These are phyloP conservation scores for Leucopsar rothschildi DNA, from an alignment of 2,113 vertebrate species.

Conservation along the genomic window DNA sequence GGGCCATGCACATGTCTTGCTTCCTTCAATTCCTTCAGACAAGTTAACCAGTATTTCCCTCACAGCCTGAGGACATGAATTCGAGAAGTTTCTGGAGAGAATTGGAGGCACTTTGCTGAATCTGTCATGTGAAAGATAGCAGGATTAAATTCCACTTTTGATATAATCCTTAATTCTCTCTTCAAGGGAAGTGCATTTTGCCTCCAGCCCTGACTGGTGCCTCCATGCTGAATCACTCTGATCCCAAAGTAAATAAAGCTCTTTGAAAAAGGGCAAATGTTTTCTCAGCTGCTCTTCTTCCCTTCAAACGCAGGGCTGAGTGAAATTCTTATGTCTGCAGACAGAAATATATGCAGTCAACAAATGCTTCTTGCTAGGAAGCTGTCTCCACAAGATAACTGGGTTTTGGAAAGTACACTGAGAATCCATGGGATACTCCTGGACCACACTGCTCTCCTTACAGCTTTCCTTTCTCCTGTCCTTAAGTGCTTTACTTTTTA, in stretches of 20 bases:
- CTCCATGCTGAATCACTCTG: slow-evolving; percentile 4
- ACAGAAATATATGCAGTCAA: background rate
- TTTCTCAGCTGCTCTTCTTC: slow-evolving; percentile 43
- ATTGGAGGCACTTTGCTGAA: background rate
- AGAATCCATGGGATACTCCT: background rate
- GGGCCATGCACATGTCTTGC: background rate
- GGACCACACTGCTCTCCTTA: background rate
- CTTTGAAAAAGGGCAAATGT: slow-evolving; percentile 34
- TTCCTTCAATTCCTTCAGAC: background rate
- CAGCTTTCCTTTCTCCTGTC: background rate
- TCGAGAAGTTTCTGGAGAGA: background rate
- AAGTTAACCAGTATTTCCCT: background rate
- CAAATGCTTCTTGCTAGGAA: background rate
- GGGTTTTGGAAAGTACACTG: background rate
- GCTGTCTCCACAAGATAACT: background rate
- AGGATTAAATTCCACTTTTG: slow-evolving; percentile 13
- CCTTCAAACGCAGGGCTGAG: background rate
- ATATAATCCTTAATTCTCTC: background rate
- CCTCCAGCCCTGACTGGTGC: slow-evolving; percentile 10
- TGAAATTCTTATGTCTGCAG: slow-evolving; percentile 33
- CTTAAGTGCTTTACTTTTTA: background rate
- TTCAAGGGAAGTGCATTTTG: background rate
- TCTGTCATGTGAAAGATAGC: background rate
- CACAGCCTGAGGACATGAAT: background rate
- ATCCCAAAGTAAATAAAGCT: slow-evolving; percentile 23